phyloP scores from a whole-genome alignment of 2,113 vertebrate species.

The Egretta garzetta region DNA sequence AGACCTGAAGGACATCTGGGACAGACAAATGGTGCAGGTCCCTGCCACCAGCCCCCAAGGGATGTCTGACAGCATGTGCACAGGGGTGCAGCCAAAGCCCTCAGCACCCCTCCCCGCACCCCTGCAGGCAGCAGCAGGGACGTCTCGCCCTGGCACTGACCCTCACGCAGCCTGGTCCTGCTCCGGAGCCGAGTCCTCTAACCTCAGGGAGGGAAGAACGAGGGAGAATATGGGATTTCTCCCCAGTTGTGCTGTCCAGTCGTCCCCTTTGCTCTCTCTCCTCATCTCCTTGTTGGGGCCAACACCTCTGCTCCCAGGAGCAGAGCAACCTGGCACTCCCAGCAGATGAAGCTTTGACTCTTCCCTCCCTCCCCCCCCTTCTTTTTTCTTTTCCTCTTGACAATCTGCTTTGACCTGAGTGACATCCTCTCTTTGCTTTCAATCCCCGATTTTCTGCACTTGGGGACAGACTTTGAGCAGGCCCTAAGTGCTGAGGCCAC shows the following conservation, averaged over 20 bases:
- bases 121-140: not conserved
- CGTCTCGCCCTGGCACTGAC: not conserved
- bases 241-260: not conserved
- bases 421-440: constrained; percentile 35
- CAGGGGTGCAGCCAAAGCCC: not conserved
- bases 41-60: not conserved
- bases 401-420: constrained; percentile 24
- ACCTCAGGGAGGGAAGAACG: not conserved
- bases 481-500: not conserved
- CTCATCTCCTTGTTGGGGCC: not conserved
- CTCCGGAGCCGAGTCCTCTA: not conserved
- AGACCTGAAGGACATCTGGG: not conserved
- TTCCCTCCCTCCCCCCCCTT: too few species aligned
- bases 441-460: constrained; percentile 15
- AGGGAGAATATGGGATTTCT: not conserved
- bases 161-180: not conserved
- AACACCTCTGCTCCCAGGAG: not conserved
- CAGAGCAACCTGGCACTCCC: not conserved
- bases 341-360: not conserved
- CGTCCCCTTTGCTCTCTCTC: not conserved
- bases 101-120: not conserved
- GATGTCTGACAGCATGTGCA: not conserved
- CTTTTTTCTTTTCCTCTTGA: not conserved
- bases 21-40: not conserved
- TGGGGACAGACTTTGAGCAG: constrained; percentile 48